Conservation (phyloP, 2,888 invertebrate species). For the Drosophila testacea region DNA sequence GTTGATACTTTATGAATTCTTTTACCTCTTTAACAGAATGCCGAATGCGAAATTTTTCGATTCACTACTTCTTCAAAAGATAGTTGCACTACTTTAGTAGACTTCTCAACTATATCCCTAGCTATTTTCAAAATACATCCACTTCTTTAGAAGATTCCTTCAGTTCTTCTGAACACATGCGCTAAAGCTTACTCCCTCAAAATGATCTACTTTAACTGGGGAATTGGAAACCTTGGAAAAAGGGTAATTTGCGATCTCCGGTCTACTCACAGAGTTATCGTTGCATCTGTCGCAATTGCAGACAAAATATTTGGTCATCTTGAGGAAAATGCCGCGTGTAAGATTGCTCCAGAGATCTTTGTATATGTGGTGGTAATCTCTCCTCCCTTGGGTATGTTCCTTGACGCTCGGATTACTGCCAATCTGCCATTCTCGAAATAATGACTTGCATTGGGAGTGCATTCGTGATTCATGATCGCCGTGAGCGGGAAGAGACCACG, state of each 20-base stretch:
- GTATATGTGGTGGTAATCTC: conserved; percentile 90
- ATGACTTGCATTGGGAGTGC: conserved; percentile 90
- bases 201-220: background rate
- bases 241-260: background rate
- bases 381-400: conserved; percentile 88
- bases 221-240: background rate
- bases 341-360: conserved; percentile 90
- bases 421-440: conserved; percentile 87
- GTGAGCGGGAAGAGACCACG: conserved; percentile 89
- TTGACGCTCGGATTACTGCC: conserved; percentile 88
- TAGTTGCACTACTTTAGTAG: background rate
- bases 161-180: background rate
- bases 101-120: background rate
- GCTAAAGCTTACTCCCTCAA: background rate
- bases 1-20: too few relatives aligned
- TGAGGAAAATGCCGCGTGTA: conserved; percentile 88
- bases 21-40: too few relatives aligned
- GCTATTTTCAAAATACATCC: background rate
- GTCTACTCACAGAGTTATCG: conserved; percentile 89
- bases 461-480: conserved; percentile 90
- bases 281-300: conserved; percentile 89
- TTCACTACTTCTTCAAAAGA: too few relatives aligned
- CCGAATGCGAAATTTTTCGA: too few relatives aligned
- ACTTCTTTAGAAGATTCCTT: background rate
- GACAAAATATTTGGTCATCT: conserved; percentile 89